Conservation (phyloP, 2,888 invertebrate species). For the Papilio gigon region DNA sequence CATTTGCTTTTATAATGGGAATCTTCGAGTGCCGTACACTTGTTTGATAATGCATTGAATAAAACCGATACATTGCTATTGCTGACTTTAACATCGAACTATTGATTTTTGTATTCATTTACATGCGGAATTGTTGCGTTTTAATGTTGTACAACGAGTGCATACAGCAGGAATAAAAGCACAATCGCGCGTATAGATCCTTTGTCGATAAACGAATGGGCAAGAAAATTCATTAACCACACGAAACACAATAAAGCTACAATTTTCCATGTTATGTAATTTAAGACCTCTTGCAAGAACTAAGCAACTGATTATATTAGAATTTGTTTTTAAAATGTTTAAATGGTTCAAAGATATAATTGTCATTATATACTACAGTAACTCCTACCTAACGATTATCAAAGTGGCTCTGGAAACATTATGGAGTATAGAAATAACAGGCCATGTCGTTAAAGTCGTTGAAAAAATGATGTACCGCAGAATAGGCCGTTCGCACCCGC, state of each 20-base stretch:
- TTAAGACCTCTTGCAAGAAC: background rate
- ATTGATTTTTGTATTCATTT: slow-evolving; percentile 24
- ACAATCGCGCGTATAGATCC: slow-evolving; percentile 9
- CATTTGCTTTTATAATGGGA: slow-evolving; percentile 78
- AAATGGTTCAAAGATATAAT: background rate
- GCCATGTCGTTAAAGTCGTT: slow-evolving; percentile 50
- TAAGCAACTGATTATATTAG: background rate
- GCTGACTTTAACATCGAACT: slow-evolving; percentile 45
- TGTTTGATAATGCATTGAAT: slow-evolving; percentile 62
- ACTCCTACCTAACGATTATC: background rate
- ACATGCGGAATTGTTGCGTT: background rate
- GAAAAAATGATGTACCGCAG: slow-evolving; percentile 74
- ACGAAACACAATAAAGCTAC: slow-evolving; percentile 12
- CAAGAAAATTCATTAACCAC: slow-evolving; percentile 20
- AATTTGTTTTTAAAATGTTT: background rate
- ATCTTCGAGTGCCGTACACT: slow-evolving; percentile 68
- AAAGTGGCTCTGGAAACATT: background rate
- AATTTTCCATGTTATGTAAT: slow-evolving; percentile 3
- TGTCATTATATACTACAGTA: background rate
- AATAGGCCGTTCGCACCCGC: slow-evolving; percentile 68
- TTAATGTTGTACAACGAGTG: background rate
- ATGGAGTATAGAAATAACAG: slow-evolving; percentile 44
- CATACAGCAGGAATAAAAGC: background rate
- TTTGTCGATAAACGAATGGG: slow-evolving; percentile 10
- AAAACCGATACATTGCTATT: slow-evolving; percentile 45